These are phyloP conservation scores for Unio pictorum DNA, from an alignment of 2,888 invertebrate species.

Conservation along the genomic window DNA sequence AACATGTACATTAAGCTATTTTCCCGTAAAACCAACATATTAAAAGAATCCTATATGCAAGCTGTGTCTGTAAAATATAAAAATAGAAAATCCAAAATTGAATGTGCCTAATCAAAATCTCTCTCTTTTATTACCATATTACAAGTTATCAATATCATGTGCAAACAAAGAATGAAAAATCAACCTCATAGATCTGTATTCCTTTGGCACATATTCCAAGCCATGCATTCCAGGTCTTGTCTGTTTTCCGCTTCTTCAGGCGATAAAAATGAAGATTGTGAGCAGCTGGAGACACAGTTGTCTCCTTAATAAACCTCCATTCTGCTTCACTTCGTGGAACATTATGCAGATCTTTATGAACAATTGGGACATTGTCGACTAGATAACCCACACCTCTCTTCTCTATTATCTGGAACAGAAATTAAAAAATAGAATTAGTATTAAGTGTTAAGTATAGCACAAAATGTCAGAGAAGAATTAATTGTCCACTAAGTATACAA, in stretches of 20 bases:
- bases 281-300: constrained; percentile 85
- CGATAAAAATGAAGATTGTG: constrained; percentile 91
- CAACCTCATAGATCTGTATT: constrained; percentile 85
- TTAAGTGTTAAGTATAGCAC: not conserved
- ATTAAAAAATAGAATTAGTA: not conserved
- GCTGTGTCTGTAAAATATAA: constrained; percentile 1
- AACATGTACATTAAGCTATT: too few species aligned
- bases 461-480: not conserved
- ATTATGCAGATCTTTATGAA: constrained; percentile 87
- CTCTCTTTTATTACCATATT: not conserved
- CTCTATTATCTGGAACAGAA: constrained; percentile 71
- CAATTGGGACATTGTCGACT: constrained; percentile 78
- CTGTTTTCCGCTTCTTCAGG: constrained; percentile 77
- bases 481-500: too few species aligned
- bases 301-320: constrained; percentile 89
- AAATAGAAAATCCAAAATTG: not conserved
- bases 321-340: constrained; percentile 87
- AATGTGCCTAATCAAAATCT: not conserved
- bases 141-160: not conserved
- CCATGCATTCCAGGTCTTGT: constrained; percentile 79
- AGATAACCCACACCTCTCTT: constrained; percentile 74
- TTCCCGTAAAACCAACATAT: too few species aligned
- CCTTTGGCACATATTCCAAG: constrained; percentile 94
- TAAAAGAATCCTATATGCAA: not conserved
- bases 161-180: constrained; percentile 9